phyloP scores from a whole-genome alignment of 2,888 invertebrate species.

The Acanthosepion lycidas region DNA sequence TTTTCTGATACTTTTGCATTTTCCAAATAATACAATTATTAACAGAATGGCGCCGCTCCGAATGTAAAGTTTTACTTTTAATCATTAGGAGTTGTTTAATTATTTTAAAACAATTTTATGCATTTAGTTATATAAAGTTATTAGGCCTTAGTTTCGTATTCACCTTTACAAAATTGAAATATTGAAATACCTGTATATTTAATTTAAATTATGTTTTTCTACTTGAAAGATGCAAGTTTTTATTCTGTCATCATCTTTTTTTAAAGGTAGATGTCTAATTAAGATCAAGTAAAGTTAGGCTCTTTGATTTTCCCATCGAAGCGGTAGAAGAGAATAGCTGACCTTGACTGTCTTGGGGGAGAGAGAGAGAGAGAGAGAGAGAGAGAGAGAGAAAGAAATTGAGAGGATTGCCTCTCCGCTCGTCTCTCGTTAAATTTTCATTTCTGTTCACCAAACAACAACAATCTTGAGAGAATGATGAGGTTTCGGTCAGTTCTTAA shows the following conservation, averaged over 20 bases:
- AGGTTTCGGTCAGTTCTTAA: conserved; percentile 40
- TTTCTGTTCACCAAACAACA: not conserved
- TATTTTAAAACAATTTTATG: no score
- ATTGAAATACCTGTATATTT: not conserved
- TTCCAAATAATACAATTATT: not conserved
- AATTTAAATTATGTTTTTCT: not conserved
- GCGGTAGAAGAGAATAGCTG: not conserved
- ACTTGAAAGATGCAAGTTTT: not conserved
- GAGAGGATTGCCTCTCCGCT: not conserved
- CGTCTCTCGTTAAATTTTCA: not conserved
- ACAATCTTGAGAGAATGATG: not conserved
- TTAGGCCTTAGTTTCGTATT: not conserved
- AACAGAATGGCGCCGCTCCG: not conserved
- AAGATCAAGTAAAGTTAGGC: not conserved
- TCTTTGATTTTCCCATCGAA: not conserved
- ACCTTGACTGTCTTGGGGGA: conserved; percentile 37
- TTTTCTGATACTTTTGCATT: not conserved
- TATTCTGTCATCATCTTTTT: not conserved
- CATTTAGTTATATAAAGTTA: no score
- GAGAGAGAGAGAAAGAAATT: no score
- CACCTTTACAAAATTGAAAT: not conserved
- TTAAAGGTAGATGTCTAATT: not conserved
- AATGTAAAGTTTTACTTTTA: not conserved
- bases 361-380: no score
- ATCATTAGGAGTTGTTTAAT: no score